Evolutionary conservation across 2,113 vertebrate genomes (phyloP).

Genomic region (Toxostoma redivivum): DNA sequence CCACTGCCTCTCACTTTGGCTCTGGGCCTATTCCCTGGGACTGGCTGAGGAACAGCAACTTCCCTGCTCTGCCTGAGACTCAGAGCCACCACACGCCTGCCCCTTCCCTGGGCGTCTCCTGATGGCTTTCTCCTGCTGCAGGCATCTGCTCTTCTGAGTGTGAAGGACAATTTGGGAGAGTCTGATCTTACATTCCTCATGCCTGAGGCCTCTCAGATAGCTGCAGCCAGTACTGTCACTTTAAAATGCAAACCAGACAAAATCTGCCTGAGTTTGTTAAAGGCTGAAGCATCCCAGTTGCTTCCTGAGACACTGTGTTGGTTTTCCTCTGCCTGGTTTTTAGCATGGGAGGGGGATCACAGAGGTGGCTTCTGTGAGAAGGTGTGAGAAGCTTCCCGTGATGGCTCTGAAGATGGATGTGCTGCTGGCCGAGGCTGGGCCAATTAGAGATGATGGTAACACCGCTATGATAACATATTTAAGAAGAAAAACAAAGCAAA

Average conservation of each 20-base stretch:
- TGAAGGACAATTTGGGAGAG: neutral
- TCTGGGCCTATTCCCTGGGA: neutral
- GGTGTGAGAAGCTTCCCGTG: neutral
- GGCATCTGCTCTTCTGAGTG: neutral
- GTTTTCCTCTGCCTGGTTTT: neutral
- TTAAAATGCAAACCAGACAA: neutral
- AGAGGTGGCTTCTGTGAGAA: neutral
- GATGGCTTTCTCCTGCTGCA: slow-evolving; percentile 2
- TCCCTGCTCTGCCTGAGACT: neutral
- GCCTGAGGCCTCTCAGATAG: neutral
- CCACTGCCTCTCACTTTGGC: neutral
- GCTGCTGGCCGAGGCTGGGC: neutral
- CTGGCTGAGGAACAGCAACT: neutral
- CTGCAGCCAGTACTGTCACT: neutral
- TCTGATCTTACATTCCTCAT: neutral
- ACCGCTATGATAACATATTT: neutral
- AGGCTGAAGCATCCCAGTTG: neutral
- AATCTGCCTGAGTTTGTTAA: neutral
- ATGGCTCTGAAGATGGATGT: neutral
- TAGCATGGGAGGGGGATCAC: neutral
- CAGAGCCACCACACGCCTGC: neutral
- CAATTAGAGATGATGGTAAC: neutral
- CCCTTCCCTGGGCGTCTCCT: neutral
- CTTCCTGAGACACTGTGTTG: neutral
- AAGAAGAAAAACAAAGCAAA: neutral